phyloP scores from a whole-genome alignment of 2,888 invertebrate genomes.

The Plemyria rubiginata region DNA sequence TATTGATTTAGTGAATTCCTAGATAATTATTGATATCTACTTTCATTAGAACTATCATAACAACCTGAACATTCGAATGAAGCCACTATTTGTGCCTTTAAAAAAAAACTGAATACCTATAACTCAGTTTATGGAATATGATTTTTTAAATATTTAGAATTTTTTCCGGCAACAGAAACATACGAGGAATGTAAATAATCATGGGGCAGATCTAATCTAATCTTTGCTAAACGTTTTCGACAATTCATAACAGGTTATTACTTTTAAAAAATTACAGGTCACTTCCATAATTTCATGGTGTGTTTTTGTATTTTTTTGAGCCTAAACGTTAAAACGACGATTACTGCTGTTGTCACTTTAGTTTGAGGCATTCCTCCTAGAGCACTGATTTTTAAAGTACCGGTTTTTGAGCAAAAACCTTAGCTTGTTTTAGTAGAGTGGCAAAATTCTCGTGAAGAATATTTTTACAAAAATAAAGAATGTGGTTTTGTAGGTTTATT shows the following conservation, averaged over 20 bases:
- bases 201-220: not conserved
- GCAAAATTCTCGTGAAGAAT: not conserved
- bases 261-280: not conserved
- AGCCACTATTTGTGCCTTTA: too few relatives aligned
- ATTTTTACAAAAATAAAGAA: not conserved
- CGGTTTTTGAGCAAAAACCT: too few relatives aligned
- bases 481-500: not conserved
- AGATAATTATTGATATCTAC: too few relatives aligned
- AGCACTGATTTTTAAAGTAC: too few relatives aligned
- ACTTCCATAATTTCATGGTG: not conserved
- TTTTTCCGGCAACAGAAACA: not conserved
- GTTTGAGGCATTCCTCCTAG: too few relatives aligned
- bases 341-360: not conserved
- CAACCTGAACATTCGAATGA: too few relatives aligned
- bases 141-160: too few relatives aligned
- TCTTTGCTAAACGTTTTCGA: not conserved
- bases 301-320: not conserved
- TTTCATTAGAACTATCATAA: too few relatives aligned
- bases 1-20: too few relatives aligned
- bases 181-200: not conserved
- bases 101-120: too few relatives aligned
- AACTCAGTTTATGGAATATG: too few relatives aligned
- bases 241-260: not conserved
- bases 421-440: not conserved
- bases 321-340: slow-evolving; percentile 1